Percentiles rank a stretch among this genome's conserved stretches.
phyloP scores from a whole-genome alignment of 1,140 invertebrate genomes.

The Neotoxoptera formosana region DNA sequence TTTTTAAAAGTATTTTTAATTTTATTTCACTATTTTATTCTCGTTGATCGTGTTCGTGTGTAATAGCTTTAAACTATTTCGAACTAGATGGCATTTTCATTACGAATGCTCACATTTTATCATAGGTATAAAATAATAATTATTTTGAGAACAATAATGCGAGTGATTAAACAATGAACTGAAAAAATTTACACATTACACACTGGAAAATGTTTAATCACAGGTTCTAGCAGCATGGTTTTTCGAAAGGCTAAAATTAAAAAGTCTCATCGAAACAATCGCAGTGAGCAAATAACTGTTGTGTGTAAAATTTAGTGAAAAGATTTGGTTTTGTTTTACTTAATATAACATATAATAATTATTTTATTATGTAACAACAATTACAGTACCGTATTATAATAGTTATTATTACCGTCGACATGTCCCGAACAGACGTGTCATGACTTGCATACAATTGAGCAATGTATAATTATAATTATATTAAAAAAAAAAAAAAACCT shows the following conservation, averaged over 20 bases:
- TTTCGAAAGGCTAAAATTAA: background rate
- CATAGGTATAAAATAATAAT: background rate
- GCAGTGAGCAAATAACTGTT: background rate
- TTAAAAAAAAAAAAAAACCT: background rate
- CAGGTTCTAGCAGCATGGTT: background rate
- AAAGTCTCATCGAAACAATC: background rate
- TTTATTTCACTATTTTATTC: background rate
- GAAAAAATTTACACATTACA: background rate
- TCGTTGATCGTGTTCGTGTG: background rate
- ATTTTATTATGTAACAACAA: background rate
- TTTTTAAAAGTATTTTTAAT: background rate
- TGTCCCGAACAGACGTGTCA: background rate
- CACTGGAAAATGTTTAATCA: background rate
- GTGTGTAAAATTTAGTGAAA: background rate
- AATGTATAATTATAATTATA: background rate
- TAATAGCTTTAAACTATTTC: background rate
- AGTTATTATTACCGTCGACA: background rate
- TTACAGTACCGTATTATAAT: background rate
- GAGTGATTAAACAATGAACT: background rate
- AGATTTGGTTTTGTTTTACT: background rate
- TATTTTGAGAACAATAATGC: background rate
- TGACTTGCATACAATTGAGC: background rate
- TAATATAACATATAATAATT: background rate
- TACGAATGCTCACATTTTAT: background rate
- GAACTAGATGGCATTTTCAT: background rate